Evolutionary conservation across 1,140 invertebrate genomes (phyloP), one percentile per base, ranked within the genome.

Genomic region (Diachasma alloeum): DNA sequence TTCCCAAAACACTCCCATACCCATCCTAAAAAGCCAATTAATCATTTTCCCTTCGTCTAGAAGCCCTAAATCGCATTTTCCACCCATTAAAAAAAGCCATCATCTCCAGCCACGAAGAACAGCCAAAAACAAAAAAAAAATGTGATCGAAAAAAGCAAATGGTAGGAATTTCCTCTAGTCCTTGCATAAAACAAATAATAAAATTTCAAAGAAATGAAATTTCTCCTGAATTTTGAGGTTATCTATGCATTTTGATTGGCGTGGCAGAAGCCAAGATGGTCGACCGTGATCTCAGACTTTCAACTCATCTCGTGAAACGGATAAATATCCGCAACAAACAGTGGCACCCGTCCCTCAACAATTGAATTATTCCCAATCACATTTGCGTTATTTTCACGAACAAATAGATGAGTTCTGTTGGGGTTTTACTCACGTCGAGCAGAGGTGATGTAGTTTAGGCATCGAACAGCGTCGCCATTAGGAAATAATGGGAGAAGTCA

Each of bases 271-370:
- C 83, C 87, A 87, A 83, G 80, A 83, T 82, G 82, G 82, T 74
- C 63, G 75, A 87, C 87, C 87, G 87, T 89, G 87, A 87, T 85
- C 79, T 84, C 85, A 88, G 87, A 84, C 82, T 79, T 83, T 85
- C 74, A 80, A 80, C 83, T 81, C 83, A 80, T 83, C 81, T 87
- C 81, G 75, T 80, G 77, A 86, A 72, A 83, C 85, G 85, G 83
- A 78, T 31, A 72, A 83, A 15, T 15, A 76, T 39, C 1, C 59
- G 22, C 24, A 63, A 63, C 59, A 24, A 63, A 24, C 59, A 31
- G 19, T 19, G 59, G 8, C 19, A 31, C 8, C 59, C 1, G 24
- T 63, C 24, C 5, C 59, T 26, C 59, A 63, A 63, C 24, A 63
- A 63, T 63, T 26, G 19, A 63, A 24, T 63, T 11, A 63, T 26